Evolutionary conservation across 2,113 vertebrate genomes (phyloP).

Genomic region (Hippolais icterina): DNA sequence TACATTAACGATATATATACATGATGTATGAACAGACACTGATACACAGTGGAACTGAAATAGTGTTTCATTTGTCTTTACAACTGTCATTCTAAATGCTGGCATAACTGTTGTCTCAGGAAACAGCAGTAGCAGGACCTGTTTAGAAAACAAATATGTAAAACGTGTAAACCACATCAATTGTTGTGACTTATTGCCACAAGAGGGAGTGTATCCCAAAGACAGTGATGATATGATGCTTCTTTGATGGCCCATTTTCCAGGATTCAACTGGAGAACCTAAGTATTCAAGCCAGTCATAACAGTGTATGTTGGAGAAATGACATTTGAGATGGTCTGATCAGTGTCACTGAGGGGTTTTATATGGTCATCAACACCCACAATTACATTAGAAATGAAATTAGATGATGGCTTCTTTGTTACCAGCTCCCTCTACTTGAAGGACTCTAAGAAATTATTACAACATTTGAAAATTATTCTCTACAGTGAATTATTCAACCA

Average conservation of each 20-base stretch:
- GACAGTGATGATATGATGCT: background rate
- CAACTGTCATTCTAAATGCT: background rate
- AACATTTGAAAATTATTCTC: constrained; percentile 7
- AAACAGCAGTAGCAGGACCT: background rate
- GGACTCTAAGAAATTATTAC: background rate
- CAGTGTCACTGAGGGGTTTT: background rate
- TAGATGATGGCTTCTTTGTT: background rate
- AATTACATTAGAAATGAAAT: background rate
- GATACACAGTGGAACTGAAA: background rate
- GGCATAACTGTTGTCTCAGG: background rate
- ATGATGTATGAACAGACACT: background rate
- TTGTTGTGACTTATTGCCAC: background rate
- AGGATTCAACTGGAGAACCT: background rate
- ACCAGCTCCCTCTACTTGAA: background rate
- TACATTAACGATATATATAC: background rate
- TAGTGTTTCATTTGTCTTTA: background rate
- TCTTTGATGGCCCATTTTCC: background rate
- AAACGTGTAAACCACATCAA: background rate
- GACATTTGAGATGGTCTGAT: background rate
- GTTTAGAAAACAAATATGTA: background rate
- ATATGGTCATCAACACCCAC: background rate
- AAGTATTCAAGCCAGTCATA: background rate
- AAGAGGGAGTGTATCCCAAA: constrained; percentile 44
- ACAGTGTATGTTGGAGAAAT: background rate
- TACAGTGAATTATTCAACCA: background rate